Conservation (phyloP, 1,140 invertebrate genomes). For the Drosophila prosaltans region DNA sequence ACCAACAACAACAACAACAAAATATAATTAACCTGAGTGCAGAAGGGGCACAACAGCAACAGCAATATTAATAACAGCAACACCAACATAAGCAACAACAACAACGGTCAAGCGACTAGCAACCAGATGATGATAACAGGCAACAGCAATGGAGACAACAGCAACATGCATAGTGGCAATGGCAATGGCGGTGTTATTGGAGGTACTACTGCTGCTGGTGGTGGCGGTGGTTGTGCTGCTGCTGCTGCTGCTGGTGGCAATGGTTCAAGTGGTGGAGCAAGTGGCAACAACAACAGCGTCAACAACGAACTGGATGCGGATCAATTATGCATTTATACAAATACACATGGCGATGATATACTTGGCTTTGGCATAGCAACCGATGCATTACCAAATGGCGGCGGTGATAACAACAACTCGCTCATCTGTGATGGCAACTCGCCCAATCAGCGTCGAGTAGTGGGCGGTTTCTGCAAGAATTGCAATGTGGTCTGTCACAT, state of each 20-base stretch:
- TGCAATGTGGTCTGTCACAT: conserved; percentile 81
- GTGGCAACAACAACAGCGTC: conserved; percentile 39
- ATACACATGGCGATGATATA: conserved; percentile 51
- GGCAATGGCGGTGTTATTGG: not conserved
- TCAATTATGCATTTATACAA: conserved; percentile 46
- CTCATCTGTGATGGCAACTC: conserved; percentile 19
- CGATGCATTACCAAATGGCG: conserved; percentile 41
- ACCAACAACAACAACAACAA: not conserved
- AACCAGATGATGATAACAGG: conserved; percentile 1
- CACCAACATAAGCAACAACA: conserved; percentile 8
- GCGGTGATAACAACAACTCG: conserved; percentile 13
- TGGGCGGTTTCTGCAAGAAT: conserved; percentile 78
- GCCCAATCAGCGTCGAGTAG: conserved; percentile 42
- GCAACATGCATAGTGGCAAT: not conserved
- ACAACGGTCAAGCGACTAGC: not conserved
- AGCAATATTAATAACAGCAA: not conserved
- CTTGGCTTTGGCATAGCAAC: conserved; percentile 47
- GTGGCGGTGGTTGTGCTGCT: not conserved
- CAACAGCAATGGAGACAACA: conserved; percentile 20
- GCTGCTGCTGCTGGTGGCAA: conserved; percentile 4
- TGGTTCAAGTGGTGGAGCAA: not conserved
- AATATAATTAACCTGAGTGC: conserved; percentile 21
- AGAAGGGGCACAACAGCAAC: conserved; percentile 49
- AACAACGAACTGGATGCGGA: conserved; percentile 55
- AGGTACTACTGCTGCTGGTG: not conserved